These are phyloP conservation scores for Stenolophus ochropezus DNA, from an alignment of 2,888 invertebrate species.

Conservation along the genomic window DNA sequence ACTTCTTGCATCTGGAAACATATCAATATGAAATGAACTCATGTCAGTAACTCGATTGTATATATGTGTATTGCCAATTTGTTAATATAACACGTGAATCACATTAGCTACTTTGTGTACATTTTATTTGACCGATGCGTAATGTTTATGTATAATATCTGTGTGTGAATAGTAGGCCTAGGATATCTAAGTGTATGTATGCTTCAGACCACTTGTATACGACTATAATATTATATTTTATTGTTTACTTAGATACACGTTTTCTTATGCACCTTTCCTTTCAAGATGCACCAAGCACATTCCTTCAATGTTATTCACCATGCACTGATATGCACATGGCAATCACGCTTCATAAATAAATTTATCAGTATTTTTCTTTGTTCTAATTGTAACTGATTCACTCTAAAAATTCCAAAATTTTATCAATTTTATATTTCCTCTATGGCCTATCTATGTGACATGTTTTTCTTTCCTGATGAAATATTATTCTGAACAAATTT, in stretches of 20 bases:
- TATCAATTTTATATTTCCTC: no score
- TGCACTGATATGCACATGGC: background rate
- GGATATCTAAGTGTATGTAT: conserved; percentile 59
- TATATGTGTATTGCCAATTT: conserved; percentile 47
- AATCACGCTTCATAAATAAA: background rate
- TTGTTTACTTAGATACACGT: conserved; percentile 58
- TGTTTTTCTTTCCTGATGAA: no score
- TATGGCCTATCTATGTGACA: no score
- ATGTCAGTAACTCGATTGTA: conserved; percentile 38
- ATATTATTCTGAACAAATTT: no score
- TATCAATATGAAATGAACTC: conserved; percentile 28
- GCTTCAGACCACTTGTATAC: conserved; percentile 59
- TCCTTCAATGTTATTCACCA: background rate
- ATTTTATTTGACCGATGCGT: conserved; percentile 41
- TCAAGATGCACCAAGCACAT: background rate
- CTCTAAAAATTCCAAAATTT: no score
- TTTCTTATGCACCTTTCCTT: conserved; percentile 48
- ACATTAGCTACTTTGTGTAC: conserved; percentile 29
- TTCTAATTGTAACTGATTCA: no score
- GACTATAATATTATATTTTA: conserved; percentile 61
- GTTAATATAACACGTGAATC: conserved; percentile 47
- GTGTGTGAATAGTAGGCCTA: conserved; percentile 60
- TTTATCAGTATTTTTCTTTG: background rate
- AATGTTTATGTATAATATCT: conserved; percentile 51
- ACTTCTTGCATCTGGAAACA: conserved; percentile 42